Conservation (phyloP, 2,888 invertebrate species). For the Ectropis crepuscularia region DNA sequence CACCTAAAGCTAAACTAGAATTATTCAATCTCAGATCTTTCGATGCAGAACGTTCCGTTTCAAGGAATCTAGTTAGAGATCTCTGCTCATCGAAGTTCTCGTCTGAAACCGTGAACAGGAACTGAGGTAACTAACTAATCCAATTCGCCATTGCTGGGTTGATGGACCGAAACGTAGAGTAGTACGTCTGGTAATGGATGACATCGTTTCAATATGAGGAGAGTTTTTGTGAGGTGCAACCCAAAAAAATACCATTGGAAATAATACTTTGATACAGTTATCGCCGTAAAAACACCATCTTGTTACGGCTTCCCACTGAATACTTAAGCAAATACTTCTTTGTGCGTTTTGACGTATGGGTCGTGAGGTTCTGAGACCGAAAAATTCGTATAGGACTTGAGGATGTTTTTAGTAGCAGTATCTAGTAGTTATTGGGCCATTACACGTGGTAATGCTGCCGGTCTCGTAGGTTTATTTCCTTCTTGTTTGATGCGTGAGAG, state of each 20-base stretch:
- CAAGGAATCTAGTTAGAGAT: conserved; percentile 33
- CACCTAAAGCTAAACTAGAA: neutral
- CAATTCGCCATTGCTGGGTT: conserved; percentile 21
- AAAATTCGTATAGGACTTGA: too few relatives aligned
- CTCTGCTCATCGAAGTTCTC: conserved; percentile 20
- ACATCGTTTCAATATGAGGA: neutral
- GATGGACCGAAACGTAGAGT: conserved; percentile 17
- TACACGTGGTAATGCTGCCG: too few relatives aligned
- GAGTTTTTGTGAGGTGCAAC: too few relatives aligned
- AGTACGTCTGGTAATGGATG: neutral
- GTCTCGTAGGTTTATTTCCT: too few relatives aligned
- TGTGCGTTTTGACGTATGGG: too few relatives aligned
- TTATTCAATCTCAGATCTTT: conserved; percentile 5
- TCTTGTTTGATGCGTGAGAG: too few relatives aligned
- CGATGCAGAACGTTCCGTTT: conserved; percentile 15
- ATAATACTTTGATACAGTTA: neutral
- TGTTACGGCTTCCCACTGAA: too few relatives aligned
- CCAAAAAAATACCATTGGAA: too few relatives aligned
- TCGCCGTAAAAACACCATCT: neutral
- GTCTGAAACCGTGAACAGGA: conserved; percentile 13
- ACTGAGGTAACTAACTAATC: conserved; percentile 25
- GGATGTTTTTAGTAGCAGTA: too few relatives aligned
- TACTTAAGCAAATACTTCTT: too few relatives aligned
- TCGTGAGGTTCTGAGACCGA: too few relatives aligned
- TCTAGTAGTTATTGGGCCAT: too few relatives aligned